phyloP scores from a whole-genome alignment of 1,140 invertebrate genomes.

The Elymnias hypermnestra region DNA sequence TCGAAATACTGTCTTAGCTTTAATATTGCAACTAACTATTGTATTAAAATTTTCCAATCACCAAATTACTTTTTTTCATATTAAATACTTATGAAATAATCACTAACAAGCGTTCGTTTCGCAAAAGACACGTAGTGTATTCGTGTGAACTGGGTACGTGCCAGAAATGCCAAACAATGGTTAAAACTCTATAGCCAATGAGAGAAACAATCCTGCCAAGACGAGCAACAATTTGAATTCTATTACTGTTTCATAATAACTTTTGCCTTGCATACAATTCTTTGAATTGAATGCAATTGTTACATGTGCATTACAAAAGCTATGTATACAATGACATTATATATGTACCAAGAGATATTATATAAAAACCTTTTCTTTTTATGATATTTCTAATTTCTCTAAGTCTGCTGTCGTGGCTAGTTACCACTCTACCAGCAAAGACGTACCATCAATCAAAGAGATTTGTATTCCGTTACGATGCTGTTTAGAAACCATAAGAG shows the following conservation, averaged over 20 bases:
- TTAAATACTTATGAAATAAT: slow-evolving; percentile 3
- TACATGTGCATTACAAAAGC: slow-evolving; percentile 8
- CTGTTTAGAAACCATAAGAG: too few species aligned
- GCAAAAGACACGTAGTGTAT: slow-evolving; percentile 25
- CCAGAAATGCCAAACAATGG: slow-evolving; percentile 47
- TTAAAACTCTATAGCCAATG: slow-evolving; percentile 28
- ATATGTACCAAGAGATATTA: background rate
- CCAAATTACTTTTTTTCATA: background rate
- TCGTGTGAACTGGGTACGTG: slow-evolving; percentile 65
- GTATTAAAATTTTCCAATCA: too few species aligned
- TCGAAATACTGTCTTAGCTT: too few species aligned
- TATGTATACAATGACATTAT: slow-evolving; percentile 1
- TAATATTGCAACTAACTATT: too few species aligned
- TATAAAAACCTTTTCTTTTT: background rate
- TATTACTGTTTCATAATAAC: slow-evolving; percentile 18
- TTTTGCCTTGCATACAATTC: slow-evolving; percentile 9
- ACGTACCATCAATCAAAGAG: too few species aligned
- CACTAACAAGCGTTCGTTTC: slow-evolving; percentile 25
- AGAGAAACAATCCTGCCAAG: slow-evolving; percentile 25
- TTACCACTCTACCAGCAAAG: too few species aligned
- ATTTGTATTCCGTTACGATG: too few species aligned
- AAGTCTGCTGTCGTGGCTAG: too few species aligned
- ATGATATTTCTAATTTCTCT: background rate
- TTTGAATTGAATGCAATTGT: slow-evolving; percentile 6
- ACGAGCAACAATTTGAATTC: slow-evolving; percentile 20